phyloP scores from a whole-genome alignment of 1,140 invertebrate species.

The Drosophila tristis region DNA sequence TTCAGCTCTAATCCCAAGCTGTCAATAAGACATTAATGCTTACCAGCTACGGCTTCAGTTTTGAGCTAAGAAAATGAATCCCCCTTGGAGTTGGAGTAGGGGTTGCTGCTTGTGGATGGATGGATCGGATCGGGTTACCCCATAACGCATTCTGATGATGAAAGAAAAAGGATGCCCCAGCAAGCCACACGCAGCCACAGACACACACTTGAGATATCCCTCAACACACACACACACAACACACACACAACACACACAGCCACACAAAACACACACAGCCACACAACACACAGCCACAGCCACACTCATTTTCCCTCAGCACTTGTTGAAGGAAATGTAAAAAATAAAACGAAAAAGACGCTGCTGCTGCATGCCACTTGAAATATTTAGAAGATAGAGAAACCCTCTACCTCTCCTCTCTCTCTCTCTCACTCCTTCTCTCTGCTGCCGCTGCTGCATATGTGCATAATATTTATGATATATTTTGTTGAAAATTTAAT shows the following conservation, averaged over 20 bases:
- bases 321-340: constrained; percentile 56
- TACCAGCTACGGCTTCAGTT: constrained; percentile 36
- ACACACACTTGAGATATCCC: constrained; percentile 22
- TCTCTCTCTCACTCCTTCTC: background rate
- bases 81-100: constrained; percentile 6
- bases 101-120: background rate
- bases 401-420: background rate
- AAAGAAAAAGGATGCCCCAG: constrained; percentile 66
- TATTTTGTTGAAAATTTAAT: constrained; percentile 63
- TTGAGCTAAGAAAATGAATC: no score
- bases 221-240: constrained; percentile 12
- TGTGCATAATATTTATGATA: constrained; percentile 48
- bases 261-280: constrained; percentile 20
- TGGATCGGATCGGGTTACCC: constrained; percentile 60
- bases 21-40: constrained; percentile 81
- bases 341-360: background rate
- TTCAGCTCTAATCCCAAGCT: constrained; percentile 75
- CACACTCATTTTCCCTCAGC: constrained; percentile 15
- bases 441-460: constrained; percentile 8
- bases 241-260: constrained; percentile 14
- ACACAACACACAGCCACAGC: constrained; percentile 14
- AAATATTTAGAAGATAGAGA: constrained; percentile 23
- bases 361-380: constrained; percentile 36
- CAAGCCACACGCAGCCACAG: constrained; percentile 16
- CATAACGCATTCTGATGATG: constrained; percentile 52